Evolutionary conservation across 2,888 invertebrate species (phyloP).

Genomic region (Hedya salicella): DNA sequence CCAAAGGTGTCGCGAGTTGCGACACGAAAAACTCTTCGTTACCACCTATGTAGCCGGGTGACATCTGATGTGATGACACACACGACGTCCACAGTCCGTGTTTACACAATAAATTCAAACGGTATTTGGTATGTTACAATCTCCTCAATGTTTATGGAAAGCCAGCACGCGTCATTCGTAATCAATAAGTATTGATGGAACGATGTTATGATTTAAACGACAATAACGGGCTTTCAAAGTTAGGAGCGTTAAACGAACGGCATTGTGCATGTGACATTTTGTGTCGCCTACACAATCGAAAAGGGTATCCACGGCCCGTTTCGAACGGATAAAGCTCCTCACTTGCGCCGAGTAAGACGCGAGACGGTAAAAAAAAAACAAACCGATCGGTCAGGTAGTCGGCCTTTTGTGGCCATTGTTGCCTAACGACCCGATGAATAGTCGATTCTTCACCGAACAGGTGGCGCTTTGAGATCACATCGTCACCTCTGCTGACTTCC

Average conservation of each 20-base stretch:
- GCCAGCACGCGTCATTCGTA: constrained; percentile 63
- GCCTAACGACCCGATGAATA: constrained; percentile 75
- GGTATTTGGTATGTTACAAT: constrained; percentile 59
- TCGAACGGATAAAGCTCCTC: constrained; percentile 54
- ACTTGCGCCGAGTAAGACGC: constrained; percentile 44
- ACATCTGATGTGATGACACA: constrained; percentile 58
- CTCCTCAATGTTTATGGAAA: constrained; percentile 66
- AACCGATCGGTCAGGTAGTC: constrained; percentile 70
- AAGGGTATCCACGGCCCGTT: constrained; percentile 61
- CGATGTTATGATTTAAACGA: constrained; percentile 68
- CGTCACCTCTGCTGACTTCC: constrained; percentile 56
- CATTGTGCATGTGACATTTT: constrained; percentile 73
- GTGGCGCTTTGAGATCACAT: constrained; percentile 61
- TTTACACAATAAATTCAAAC: constrained; percentile 64
- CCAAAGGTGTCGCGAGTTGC: constrained; percentile 60
- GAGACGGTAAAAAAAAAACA: constrained; percentile 50
- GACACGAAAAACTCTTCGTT: constrained; percentile 57
- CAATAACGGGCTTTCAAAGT: constrained; percentile 56
- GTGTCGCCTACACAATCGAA: constrained; percentile 70
- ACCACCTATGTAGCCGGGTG: constrained; percentile 63
- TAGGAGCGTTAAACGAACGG: constrained; percentile 63
- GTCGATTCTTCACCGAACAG: constrained; percentile 61
- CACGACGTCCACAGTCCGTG: constrained; percentile 60
- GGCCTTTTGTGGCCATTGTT: constrained; percentile 71
- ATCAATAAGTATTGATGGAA: constrained; percentile 64